These are phyloP conservation scores for Notolepis coatsorum DNA, from an alignment of 2,797 vertebrate species.

Conservation along the genomic window DNA sequence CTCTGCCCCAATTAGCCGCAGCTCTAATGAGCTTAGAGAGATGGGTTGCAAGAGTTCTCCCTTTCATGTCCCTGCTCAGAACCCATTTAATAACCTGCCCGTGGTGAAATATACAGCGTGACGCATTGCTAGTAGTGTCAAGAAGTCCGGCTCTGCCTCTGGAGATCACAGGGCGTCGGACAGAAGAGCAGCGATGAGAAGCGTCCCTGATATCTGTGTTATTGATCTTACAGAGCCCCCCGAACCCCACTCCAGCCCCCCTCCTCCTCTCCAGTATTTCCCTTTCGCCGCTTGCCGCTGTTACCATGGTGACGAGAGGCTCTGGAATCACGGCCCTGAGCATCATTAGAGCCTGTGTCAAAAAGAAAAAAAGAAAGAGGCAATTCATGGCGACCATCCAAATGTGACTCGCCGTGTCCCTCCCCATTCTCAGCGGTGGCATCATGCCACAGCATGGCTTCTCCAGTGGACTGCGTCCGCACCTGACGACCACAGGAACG, in stretches of 20 bases:
- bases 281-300: slow-evolving; percentile 49
- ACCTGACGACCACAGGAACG: slow-evolving; percentile 31
- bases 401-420: slow-evolving; percentile 20
- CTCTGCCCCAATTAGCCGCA: slow-evolving; percentile 59
- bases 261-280: too few relatives aligned
- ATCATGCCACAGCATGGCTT: slow-evolving; percentile 5
- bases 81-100: slow-evolving; percentile 36
- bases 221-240: too few relatives aligned
- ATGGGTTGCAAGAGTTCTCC: slow-evolving; percentile 20
- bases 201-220: slow-evolving; percentile 19
- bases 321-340: slow-evolving; percentile 52
- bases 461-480: neutral
- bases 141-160: slow-evolving; percentile 2
- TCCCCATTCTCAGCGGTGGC: neutral
- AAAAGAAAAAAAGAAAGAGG: too few relatives aligned
- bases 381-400: slow-evolving; percentile 29
- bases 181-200: slow-evolving; percentile 9
- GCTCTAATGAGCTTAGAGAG: slow-evolving; percentile 57
- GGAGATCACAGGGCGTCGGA: slow-evolving; percentile 29
- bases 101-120: slow-evolving; percentile 23
- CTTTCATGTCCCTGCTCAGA: slow-evolving; percentile 56
- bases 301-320: slow-evolving; percentile 63
- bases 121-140: slow-evolving; percentile 34
- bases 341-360: slow-evolving; percentile 65
- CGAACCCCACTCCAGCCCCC: too few relatives aligned